Base-by-base conservation (phyloP, 1,140 invertebrate genomes). In the Sitobion miscanthi region DNA sequence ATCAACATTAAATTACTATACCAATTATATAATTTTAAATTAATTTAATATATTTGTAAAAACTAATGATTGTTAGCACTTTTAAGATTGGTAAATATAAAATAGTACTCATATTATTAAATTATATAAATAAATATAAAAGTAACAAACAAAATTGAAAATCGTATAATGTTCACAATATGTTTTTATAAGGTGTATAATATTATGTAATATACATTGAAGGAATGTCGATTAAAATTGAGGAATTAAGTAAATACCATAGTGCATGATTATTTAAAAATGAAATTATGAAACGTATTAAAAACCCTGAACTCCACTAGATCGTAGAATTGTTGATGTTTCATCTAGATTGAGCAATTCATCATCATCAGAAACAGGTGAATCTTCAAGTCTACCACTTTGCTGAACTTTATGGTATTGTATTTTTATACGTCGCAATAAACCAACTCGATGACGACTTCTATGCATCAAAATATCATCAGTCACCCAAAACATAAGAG, bases 401-500 rank as follows among this genome's bases (percentile, higher is more conserved):
- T 92, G 90, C 6, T 94, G 91, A 85, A 94, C 91, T 83, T 95
- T 95, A 90, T 96, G 95, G 94, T 96, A 96, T 83, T 96, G 95
- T 87, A 96, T 95, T 94, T 96, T 95, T 11, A 95, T 95, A 94
- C 95, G 95, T 30, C 95, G 94, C 21, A 94, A 77, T 86, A 95
- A 94, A 57, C 94, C 94, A 47, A 91, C 52, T 35, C 95, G 94
- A 89, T 94, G 94, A n/a, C 95, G 94, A 94, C 95, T 95, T 91
- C 95, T 94, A 93, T 95, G 95, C 97, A 97, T 98, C 47, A 98
- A 95, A 95, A 98, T 97, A 95, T 98, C 97, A 95, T 98, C 97
- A 5, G 97, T 97, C 90, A 98, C 97, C 97, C 97, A 98, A 95
- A 98, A 98, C 96, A 98, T 97, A 94, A 98, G 96, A 94, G 97